Percentiles rank a stretch among this genome's conserved stretches.
Evolutionary conservation across 2,888 invertebrate genomes (phyloP).

Genomic region (Cheilosia soror): DNA sequence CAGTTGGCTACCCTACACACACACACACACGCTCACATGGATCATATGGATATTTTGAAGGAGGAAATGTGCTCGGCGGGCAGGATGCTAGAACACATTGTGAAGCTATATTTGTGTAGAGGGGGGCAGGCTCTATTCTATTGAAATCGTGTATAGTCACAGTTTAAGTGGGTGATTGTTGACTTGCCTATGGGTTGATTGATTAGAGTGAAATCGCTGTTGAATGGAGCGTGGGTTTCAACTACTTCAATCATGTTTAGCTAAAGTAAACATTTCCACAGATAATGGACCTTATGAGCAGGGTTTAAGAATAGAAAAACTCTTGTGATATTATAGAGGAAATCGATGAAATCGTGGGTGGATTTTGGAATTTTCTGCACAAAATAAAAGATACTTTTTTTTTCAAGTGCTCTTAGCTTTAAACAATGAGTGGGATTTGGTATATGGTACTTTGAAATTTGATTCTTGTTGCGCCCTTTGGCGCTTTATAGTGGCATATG

Average conservation of each 20-base stretch:
- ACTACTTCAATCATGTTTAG: slow-evolving; percentile 25
- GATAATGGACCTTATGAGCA: slow-evolving; percentile 1
- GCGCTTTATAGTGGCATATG: background rate
- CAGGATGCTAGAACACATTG: slow-evolving; percentile 6
- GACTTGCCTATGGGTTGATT: slow-evolving; percentile 19
- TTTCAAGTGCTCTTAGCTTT: background rate
- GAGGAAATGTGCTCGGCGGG: background rate
- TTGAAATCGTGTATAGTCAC: slow-evolving; percentile 6
- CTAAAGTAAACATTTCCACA: slow-evolving; percentile 4
- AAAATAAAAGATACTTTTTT: background rate
- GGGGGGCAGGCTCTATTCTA: slow-evolving; percentile 14
- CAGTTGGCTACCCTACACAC: slow-evolving; percentile 15
- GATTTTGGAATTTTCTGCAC: background rate
- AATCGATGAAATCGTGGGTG: slow-evolving; percentile 7
- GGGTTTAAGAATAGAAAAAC: background rate
- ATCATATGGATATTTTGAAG: background rate
- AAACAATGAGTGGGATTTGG: background rate
- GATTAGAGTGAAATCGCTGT: slow-evolving; percentile 16
- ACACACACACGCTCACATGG: slow-evolving; percentile 9
- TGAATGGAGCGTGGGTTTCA: slow-evolving; percentile 31
- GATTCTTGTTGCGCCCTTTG: background rate
- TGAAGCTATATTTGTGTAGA: slow-evolving; percentile 3
- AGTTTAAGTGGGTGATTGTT: slow-evolving; percentile 20
- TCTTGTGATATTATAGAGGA: background rate
- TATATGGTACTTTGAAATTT: background rate